Base-by-base conservation (phyloP, 1,140 invertebrate species). In the Drosophila saltans region DNA sequence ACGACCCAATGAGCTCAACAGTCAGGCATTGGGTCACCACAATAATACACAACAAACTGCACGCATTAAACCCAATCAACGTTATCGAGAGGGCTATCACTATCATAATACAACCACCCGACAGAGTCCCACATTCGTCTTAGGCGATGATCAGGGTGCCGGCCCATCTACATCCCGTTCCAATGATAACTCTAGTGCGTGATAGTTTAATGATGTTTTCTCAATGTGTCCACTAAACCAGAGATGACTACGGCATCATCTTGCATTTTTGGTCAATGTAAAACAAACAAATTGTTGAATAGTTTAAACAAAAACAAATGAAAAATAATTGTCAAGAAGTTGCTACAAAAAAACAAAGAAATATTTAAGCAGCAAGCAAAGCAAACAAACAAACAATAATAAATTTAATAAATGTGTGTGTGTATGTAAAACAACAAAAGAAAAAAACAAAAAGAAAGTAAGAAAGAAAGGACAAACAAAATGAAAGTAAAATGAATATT, bases 161-260 rank as follows among this genome's bases (percentile, higher is more conserved):
- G 89, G 91, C 90, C 90, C 88, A 92, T 91, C 91, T 88, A 91
- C 90, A 80, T 92, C 91, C 89, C 91, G 91, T 89, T 92, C 91
- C 91, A 92, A 91, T 91, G 91, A 92, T 91, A 92, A 92, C 81
- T 90, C 91, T 84, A 92, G 91, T 92, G 91, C 91, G 91, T 92
- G 91, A 92, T 92, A 92, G 91, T 92, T 91, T 92, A 91, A 52
- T 52, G 45, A 26, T 92, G 69, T 57, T 57, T 90, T 84, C 45
- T 84, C 45, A 24, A 52, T 52, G 45, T 52, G 45, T 92, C 81
- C 88, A 90, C 84, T 83, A 76, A 73, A 45, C 60, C 41, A 28
- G 59, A 28, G 59, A 40, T 41, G 61, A 16, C 41, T 30, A 48
- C 16, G 16, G 16, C 16, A 28, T 43, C 64, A 72, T 63, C 72